Percentiles rank a stretch among this genome's conserved stretches.
These are phyloP conservation scores for Eilema caniola DNA, from an alignment of 2,888 invertebrate species.

Conservation along the genomic window DNA sequence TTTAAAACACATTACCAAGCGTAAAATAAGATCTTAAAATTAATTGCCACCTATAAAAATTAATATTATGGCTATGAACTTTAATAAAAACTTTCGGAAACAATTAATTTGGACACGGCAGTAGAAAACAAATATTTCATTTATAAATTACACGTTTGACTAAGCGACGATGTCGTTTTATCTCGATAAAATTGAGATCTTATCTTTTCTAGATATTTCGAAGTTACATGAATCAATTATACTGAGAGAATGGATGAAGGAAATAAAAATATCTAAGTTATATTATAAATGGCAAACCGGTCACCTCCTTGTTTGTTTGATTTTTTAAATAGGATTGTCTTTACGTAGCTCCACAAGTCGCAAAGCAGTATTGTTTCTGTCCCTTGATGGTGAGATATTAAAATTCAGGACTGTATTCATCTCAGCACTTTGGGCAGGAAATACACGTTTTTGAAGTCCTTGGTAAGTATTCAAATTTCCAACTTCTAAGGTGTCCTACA, in stretches of 20 bases:
- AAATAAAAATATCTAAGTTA: background rate
- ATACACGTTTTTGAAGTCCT: background rate
- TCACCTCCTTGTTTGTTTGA: background rate
- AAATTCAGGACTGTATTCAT: no score
- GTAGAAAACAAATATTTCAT: conserved; percentile 41
- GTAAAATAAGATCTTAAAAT: conserved; percentile 37
- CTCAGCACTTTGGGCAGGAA: background rate
- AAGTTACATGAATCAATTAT: conserved; percentile 43
- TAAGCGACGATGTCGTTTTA: conserved; percentile 41
- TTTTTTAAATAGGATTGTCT: background rate
- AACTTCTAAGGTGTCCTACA: background rate
- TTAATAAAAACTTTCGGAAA: conserved; percentile 38
- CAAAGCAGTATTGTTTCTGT: background rate
- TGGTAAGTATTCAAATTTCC: background rate
- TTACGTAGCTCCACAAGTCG: background rate
- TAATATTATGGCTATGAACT: conserved; percentile 26
- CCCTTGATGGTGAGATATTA: no score
- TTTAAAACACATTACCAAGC: conserved; percentile 14
- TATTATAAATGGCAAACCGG: background rate
- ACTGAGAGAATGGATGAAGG: conserved; percentile 14
- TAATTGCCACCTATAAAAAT: conserved; percentile 32
- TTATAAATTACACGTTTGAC: conserved; percentile 40
- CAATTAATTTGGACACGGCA: conserved; percentile 32
- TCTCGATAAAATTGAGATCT: conserved; percentile 45
- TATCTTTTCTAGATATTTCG: conserved; percentile 43